Base-by-base conservation (phyloP, 2,888 invertebrate species). In the Caenorhabditis zanzibari region DNA sequence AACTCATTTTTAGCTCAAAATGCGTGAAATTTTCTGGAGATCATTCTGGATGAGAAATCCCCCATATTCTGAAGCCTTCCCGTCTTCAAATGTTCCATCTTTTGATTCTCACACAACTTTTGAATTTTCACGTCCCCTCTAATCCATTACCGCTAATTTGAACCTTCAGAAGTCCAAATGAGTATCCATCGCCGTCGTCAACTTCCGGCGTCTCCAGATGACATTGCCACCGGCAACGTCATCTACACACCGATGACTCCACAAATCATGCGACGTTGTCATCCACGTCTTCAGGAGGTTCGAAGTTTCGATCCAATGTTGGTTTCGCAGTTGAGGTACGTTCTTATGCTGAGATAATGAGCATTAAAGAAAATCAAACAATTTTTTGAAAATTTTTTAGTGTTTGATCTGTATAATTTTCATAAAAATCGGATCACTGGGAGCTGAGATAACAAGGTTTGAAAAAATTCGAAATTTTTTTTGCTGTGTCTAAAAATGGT, bases 221-320 rank as follows among this genome's bases (percentile, higher is more conserved):
- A 81, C 61, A 77, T 77, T 44, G 76, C 69, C 32, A 24, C 32
- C 41, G 76, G 76, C 22, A 69, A 59, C 44, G 68, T 61, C 52
- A 68, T 68, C n/a, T 77, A 54, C 38, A 59, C 76, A 6, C 66
- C 71, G 22, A 54, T 68, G 66, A 81, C 71, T 28, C 76, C 82
- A n/a, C 82, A 72, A 58, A 72, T 76, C 26, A 77, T 77, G 76
- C 59, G 76, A 54, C 41, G 69, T 16, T 71, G 75, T 64, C 82
- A 82, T 82, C 82, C 66, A 59, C 63, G 76, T 38, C 71, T 82
- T 76, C 82, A 82, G 24, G 82, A 82, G 32, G 82, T 82, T 0
- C 54, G 76, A 58, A 82, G 82, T 61, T 82, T 82, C 49, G 82
- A 82, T 59, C 82, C 82, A 54, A 72, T 63, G 58, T n/a, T 82